phyloP scores from a whole-genome alignment of 2,888 invertebrate genomes.

The Mythimna impura region DNA sequence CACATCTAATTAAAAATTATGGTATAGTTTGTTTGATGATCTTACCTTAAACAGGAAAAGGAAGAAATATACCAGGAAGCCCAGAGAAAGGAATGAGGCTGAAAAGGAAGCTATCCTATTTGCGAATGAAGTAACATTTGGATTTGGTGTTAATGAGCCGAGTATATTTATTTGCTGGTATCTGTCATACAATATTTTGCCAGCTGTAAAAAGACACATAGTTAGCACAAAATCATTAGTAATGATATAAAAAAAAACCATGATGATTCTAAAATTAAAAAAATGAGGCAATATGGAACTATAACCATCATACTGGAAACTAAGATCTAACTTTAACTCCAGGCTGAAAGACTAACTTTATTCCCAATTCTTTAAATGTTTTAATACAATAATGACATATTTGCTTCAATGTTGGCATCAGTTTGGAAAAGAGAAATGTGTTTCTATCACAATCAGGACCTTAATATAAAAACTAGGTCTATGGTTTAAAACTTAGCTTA shows the following conservation, averaged over 20 bases:
- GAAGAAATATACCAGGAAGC: conserved; percentile 91
- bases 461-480: neutral
- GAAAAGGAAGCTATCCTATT: conserved; percentile 86
- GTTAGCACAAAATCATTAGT: conserved; percentile 67
- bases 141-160: conserved; percentile 87
- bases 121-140: conserved; percentile 86
- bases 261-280: conserved; percentile 4
- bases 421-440: neutral
- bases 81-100: conserved; percentile 88
- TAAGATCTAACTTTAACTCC: neutral
- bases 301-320: neutral
- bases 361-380: neutral
- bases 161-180: conserved; percentile 91
- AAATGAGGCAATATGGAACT: neutral
- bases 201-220: conserved; percentile 87
- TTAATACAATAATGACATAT: neutral
- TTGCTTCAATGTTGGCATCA: too few relatives aligned
- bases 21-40: conserved; percentile 22
- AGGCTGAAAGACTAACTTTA: neutral
- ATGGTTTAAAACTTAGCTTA: neutral
- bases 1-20: too few relatives aligned
- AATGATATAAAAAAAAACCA: conserved; percentile 39
- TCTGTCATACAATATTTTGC: conserved; percentile 91
- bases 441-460: neutral
- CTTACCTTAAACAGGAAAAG: conserved; percentile 88